phyloP scores from a whole-genome alignment of 2,797 vertebrate species.

The Oryzias sinensis region DNA sequence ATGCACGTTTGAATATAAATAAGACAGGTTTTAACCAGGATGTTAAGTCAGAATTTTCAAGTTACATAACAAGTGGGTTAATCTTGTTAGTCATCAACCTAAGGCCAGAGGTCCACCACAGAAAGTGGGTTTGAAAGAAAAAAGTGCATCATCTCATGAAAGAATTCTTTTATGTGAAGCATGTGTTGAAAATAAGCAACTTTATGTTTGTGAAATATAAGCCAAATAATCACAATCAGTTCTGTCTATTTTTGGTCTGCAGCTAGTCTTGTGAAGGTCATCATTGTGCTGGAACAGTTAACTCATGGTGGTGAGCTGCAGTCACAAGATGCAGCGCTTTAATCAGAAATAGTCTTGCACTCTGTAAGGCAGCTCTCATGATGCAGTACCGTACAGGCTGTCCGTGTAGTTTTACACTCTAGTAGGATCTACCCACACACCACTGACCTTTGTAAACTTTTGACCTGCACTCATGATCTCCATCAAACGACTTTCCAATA shows the following conservation, averaged over 20 bases:
- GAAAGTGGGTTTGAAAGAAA: neutral
- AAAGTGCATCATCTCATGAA: neutral
- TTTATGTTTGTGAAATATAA: neutral
- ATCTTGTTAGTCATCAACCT: neutral
- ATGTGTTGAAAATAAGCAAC: neutral
- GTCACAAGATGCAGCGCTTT: conserved; percentile 62
- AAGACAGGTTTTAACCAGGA: conserved; percentile 5
- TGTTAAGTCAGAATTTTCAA: neutral
- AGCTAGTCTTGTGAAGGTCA: conserved; percentile 42
- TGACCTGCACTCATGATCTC: conserved; percentile 17
- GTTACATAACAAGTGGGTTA: neutral
- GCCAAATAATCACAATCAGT: conserved; percentile 21
- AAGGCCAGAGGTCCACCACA: conserved; percentile 7
- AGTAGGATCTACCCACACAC: conserved; percentile 18
- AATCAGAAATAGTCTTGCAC: conserved; percentile 38
- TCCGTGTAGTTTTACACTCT: conserved; percentile 30
- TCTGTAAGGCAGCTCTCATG: conserved; percentile 35
- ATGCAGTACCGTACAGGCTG: conserved; percentile 32
- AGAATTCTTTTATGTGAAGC: neutral
- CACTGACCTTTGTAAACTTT: conserved; percentile 14
- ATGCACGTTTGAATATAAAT: conserved; percentile 2
- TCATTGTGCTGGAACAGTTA: conserved; percentile 52
- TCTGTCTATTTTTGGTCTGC: conserved; percentile 16
- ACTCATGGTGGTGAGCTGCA: conserved; percentile 44
- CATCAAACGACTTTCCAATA: neutral